These are phyloP conservation scores for Germaria angustata DNA, from an alignment of 2,888 invertebrate genomes.

Conservation along the genomic window DNA sequence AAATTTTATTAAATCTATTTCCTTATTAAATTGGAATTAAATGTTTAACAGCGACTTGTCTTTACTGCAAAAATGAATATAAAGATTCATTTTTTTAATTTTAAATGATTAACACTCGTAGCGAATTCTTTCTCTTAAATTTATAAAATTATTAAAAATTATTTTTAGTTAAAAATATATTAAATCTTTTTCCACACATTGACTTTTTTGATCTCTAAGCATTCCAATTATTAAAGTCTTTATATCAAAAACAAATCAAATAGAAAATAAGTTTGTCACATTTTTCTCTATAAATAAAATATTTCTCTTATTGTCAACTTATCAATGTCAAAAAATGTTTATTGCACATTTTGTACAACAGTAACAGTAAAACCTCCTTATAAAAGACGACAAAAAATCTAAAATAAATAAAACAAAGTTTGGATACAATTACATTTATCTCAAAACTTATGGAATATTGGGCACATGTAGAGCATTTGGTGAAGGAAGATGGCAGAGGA, in stretches of 20 bases:
- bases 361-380: not conserved
- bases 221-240: not conserved
- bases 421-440: not conserved
- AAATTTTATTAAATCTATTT: too few relatives aligned
- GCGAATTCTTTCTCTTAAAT: not conserved
- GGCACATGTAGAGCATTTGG: too few relatives aligned
- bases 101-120: too few relatives aligned
- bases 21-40: too few relatives aligned
- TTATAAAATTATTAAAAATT: not conserved
- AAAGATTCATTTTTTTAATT: too few relatives aligned
- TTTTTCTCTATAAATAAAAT: constrained; percentile 43
- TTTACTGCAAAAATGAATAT: too few relatives aligned
- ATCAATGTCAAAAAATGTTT: constrained; percentile 41
- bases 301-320: constrained; percentile 29
- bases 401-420: not conserved
- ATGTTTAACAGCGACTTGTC: too few relatives aligned
- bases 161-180: not conserved
- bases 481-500: too few relatives aligned
- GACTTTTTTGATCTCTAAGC: too few relatives aligned
- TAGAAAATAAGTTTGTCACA: constrained; percentile 29
- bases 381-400: too few relatives aligned
- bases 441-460: not conserved
- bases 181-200: not conserved
- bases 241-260: constrained; percentile 1
- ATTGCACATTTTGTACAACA: constrained; percentile 22